phyloP scores from a whole-genome alignment of 35 echinoderm and acorn worm genomes.

The Stichopus chloronotus region DNA sequence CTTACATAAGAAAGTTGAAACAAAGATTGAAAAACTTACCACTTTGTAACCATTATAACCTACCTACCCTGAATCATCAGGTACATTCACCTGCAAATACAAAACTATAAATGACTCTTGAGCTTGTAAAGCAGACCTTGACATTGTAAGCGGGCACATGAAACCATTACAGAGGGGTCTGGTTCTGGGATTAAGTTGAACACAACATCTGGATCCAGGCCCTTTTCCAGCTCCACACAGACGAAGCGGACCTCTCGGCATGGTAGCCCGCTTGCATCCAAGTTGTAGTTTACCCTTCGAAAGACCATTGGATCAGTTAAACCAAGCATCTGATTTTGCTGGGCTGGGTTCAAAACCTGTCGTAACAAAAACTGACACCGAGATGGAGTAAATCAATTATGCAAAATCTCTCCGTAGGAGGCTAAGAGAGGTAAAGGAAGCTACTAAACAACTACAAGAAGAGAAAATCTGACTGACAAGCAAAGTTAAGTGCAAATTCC shows the following conservation, averaged over 20 bases:
- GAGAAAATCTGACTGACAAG: too few species aligned
- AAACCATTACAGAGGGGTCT: constrained; percentile 51
- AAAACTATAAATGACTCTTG: constrained; percentile 46
- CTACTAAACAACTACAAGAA: too few species aligned
- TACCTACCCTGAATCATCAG: neutral
- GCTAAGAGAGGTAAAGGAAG: too few species aligned
- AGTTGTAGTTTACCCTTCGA: constrained; percentile 64
- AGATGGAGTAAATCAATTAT: neutral
- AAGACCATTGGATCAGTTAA: constrained; percentile 57
- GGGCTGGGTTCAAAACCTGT: constrained; percentile 64
- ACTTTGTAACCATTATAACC: neutral
- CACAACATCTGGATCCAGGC: constrained; percentile 50
- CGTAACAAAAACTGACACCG: neutral
- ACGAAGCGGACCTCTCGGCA: constrained; percentile 70
- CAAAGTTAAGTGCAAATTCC: too few species aligned
- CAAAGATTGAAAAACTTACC: constrained; percentile 30
- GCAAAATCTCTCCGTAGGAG: too few species aligned
- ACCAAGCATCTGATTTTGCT: constrained; percentile 61
- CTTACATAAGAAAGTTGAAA: neutral
- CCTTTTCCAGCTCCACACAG: constrained; percentile 76
- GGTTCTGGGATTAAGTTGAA: constrained; percentile 73
- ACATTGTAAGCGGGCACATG: constrained; percentile 33
- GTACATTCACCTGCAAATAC: constrained; percentile 25
- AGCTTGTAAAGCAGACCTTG: constrained; percentile 57
- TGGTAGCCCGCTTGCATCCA: constrained; percentile 56